These are phyloP conservation scores for Eidolon dupreanum DNA, from an alignment of 2,797 vertebrate species.

Conservation along the genomic window DNA sequence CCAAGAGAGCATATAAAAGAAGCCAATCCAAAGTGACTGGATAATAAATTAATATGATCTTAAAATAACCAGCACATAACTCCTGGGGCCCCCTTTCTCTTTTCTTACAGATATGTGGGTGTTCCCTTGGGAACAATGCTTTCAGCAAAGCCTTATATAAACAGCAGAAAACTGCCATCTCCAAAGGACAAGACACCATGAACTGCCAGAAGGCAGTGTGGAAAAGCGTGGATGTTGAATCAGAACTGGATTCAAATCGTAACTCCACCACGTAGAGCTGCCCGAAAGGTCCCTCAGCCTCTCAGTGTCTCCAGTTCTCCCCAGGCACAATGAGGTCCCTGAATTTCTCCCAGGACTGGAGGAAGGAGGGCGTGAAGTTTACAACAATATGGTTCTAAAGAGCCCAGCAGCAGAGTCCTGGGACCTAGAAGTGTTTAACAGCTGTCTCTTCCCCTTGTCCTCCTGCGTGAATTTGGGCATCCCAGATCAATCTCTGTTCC, in stretches of 20 bases:
- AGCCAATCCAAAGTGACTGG: not conserved
- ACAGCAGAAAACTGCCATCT: not conserved
- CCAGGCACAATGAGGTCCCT: not conserved
- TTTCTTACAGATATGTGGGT: not conserved
- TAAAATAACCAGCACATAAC: not conserved
- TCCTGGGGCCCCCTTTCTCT: not conserved
- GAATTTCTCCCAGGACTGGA: not conserved
- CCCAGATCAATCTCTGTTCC: not conserved
- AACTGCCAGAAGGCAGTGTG: no score
- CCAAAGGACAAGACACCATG: not conserved
- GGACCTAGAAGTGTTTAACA: fast-evolving
- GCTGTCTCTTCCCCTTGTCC: not conserved
- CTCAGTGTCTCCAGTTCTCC: not conserved
- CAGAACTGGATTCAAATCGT: not conserved
- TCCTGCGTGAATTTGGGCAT: not conserved
- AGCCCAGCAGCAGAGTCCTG: not conserved
- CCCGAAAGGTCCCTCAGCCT: not conserved
- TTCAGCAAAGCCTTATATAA: not conserved
- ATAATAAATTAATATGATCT: not conserved
- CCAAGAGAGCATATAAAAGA: not conserved
- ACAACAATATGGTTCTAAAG: not conserved
- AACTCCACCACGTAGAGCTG: fast-evolving
- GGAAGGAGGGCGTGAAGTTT: not conserved
- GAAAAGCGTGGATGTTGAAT: not conserved
- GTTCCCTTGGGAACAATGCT: not conserved